Evolutionary conservation across 92 coral and sea anemone genomes (phyloP).

Genomic region (Zoanthus solanderi): DNA sequence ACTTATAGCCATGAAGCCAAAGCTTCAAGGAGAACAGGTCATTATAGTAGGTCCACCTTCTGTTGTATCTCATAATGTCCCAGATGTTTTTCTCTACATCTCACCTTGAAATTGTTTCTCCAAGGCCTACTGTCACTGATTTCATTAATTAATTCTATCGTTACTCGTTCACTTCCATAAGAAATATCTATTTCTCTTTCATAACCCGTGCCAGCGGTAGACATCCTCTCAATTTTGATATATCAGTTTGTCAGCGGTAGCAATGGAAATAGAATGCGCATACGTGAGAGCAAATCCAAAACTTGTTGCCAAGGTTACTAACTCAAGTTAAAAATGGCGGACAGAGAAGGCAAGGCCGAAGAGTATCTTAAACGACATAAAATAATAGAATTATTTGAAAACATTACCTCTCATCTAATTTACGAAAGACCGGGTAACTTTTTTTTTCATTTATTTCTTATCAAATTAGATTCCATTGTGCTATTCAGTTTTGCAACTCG

Average conservation of each 20-base stretch:
- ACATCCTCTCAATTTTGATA: neutral
- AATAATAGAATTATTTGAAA: constrained; percentile 91
- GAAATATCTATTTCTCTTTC: constrained; percentile 73
- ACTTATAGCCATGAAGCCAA: too few relatives aligned
- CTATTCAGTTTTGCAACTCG: too few relatives aligned
- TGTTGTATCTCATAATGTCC: neutral
- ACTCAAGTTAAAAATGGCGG: constrained; percentile 79
- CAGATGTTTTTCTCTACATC: neutral
- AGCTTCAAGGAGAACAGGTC: too few relatives aligned
- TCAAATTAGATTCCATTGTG: too few relatives aligned
- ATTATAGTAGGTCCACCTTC: neutral
- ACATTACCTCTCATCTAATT: constrained; percentile 88
- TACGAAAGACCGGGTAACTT: constrained; percentile 95
- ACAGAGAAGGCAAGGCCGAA: constrained; percentile 75
- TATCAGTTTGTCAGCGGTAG: constrained; percentile 4
- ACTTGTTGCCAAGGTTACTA: constrained; percentile 65
- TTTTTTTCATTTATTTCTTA: neutral
- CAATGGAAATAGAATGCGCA: neutral
- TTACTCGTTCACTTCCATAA: constrained; percentile 70
- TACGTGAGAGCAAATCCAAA: neutral
- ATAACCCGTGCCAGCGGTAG: neutral
- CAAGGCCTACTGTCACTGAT: constrained; percentile 54
- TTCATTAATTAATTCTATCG: constrained; percentile 64
- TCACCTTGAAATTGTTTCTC: constrained; percentile 47
- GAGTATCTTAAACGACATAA: constrained; percentile 87